Conservation (phyloP, 2,888 invertebrate genomes). For the Venustoraphidia nigricollis region DNA sequence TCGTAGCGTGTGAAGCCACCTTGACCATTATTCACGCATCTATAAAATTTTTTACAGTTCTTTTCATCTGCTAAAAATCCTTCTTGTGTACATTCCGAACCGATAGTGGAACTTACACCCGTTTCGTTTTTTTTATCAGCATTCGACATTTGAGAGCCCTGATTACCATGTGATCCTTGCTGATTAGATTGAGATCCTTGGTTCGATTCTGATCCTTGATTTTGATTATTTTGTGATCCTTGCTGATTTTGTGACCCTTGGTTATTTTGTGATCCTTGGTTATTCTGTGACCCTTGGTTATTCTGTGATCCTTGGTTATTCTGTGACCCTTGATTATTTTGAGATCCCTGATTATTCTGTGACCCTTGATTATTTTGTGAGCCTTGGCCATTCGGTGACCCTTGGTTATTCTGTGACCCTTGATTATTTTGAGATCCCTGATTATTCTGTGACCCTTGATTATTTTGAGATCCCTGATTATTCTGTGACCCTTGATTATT, state of each 20-base stretch:
- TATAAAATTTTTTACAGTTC: slow-evolving; percentile 22
- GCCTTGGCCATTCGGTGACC: neutral
- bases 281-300: neutral
- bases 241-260: neutral
- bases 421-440: neutral
- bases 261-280: neutral
- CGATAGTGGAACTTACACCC: neutral
- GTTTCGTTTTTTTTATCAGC: neutral
- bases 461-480: neutral
- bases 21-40: slow-evolving; percentile 18
- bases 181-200: neutral
- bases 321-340: neutral
- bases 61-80: slow-evolving; percentile 20
- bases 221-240: neutral
- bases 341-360: neutral
- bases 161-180: neutral
- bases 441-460: neutral
- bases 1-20: slow-evolving; percentile 26
- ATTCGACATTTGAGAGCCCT: neutral
- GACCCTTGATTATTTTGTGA: neutral
- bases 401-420: neutral
- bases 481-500: neutral
- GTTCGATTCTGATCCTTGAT: neutral
- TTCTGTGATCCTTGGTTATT: neutral
- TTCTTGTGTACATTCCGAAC: slow-evolving; percentile 15